These are phyloP conservation scores for Lethocerus indicus DNA, from an alignment of 1,140 invertebrate genomes.

Conservation along the genomic window DNA sequence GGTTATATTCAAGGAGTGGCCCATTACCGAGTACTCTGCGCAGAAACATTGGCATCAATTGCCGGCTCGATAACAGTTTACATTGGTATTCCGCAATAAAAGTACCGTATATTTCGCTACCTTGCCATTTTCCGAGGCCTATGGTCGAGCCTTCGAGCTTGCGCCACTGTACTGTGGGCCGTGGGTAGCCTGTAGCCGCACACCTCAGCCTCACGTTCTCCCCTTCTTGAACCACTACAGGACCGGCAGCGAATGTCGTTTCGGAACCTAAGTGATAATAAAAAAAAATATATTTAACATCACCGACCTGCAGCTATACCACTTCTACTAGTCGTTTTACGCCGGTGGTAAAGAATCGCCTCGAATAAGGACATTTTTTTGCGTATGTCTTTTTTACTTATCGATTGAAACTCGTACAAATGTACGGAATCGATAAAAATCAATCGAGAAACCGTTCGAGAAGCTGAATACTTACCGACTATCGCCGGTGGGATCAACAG, in stretches of 20 bases:
- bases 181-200: conserved; percentile 53
- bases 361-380: background rate
- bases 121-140: conserved; percentile 37
- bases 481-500: conserved; percentile 65
- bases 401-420: too few species aligned
- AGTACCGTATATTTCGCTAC: conserved; percentile 28
- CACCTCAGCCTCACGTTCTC: conserved; percentile 57
- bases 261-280: conserved; percentile 13
- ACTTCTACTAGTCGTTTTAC: too few species aligned
- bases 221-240: conserved; percentile 48
- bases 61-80: too few species aligned
- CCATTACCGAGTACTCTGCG: conserved; percentile 33
- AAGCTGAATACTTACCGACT: conserved; percentile 31
- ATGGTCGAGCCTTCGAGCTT: conserved; percentile 44
- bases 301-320: too few species aligned
- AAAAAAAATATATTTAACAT: too few species aligned
- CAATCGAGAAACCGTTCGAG: too few species aligned
- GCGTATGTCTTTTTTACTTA: too few species aligned
- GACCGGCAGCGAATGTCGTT: conserved; percentile 17
- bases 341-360: too few species aligned
- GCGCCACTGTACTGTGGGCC: conserved; percentile 57
- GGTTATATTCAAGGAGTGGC: conserved; percentile 58
- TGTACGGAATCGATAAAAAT: too few species aligned
- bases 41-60: too few species aligned
- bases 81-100: too few species aligned